phyloP scores from a whole-genome alignment of 2,797 vertebrate species.

The Myotis findleyi region DNA sequence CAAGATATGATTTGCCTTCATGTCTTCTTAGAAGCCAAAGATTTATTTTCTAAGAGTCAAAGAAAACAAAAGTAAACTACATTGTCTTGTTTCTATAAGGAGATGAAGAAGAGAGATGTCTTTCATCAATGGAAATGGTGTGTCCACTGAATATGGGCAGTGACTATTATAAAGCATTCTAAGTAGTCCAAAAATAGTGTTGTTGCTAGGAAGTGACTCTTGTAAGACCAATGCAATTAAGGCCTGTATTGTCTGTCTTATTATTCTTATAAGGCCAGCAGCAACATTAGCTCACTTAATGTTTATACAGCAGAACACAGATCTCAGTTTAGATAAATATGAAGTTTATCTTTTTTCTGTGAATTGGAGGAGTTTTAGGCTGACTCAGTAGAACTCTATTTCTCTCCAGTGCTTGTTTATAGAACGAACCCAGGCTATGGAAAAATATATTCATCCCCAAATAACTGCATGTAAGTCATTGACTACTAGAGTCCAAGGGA shows the following conservation, averaged over 20 bases:
- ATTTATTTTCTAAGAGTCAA: background rate
- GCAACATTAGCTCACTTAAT: background rate
- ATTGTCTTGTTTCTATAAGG: background rate
- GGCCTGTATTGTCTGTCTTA: background rate
- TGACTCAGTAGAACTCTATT: background rate
- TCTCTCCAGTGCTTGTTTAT: background rate
- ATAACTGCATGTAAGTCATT: background rate
- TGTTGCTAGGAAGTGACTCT: background rate
- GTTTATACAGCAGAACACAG: background rate
- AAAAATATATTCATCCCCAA: background rate
- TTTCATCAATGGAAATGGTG: background rate
- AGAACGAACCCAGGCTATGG: background rate
- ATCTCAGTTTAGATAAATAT: background rate
- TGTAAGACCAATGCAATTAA: background rate
- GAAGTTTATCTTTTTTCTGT: background rate
- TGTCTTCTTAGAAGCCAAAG: background rate
- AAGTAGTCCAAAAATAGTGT: background rate
- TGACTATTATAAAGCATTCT: background rate
- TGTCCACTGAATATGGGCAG: background rate
- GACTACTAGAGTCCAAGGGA: background rate
- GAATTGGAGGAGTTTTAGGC: background rate
- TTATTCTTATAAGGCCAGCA: background rate
- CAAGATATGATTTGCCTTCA: background rate
- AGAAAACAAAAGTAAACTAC: background rate
- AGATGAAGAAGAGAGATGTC: background rate